Base-by-base conservation (phyloP, 2,113 vertebrate genomes). In the Rhinoptilus africanus region DNA sequence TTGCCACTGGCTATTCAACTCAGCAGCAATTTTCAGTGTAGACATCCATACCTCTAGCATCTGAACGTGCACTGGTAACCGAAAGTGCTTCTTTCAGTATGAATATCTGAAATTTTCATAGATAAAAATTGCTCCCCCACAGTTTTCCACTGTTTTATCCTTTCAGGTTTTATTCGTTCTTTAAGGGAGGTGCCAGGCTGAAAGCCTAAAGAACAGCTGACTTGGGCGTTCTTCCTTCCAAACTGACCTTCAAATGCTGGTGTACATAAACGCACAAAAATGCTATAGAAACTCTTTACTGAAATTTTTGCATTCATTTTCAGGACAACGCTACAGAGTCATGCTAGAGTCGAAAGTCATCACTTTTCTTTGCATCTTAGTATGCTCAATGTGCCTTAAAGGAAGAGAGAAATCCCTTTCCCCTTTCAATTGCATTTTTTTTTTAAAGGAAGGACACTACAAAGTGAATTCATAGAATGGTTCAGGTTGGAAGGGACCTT, bases 201-300 rank as follows among this genome's bases (percentile, higher is more conserved):
- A 43, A 22, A 83, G n/a, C 22, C 27, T 27, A 2, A 47, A 51
- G 26, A 27, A 26, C 27, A 84, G 64, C 69, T 78, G 32, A 2
- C 27, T 64, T 60, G 12, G 35, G n/a, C 12, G 20, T 24, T 48
- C 27, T 11, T n/a, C 75, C 37, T 84, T 53, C 59, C 72, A 35
- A 21, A 16, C 21, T 39, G 59, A 14, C 39, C 19, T 8, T 30
- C 57, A 27, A n/a, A 37, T 35, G 9, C 6, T n/a, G 50, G 9
- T 48, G 21, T 6, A 43, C 18, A n/a, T 35, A 30, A 45, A 53
- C 6, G 41, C 14, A 43, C 4, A 26, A 63, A 39, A 45, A 34
- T 2, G 19, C 51, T 45, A 43, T 0, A 34, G 27, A 26, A 63
- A 30, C 6, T 4, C 43, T 35, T 47, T 53, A 2, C 41, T 24